Conservation (phyloP, 2,797 vertebrate genomes). For the Hirundo rustica region DNA sequence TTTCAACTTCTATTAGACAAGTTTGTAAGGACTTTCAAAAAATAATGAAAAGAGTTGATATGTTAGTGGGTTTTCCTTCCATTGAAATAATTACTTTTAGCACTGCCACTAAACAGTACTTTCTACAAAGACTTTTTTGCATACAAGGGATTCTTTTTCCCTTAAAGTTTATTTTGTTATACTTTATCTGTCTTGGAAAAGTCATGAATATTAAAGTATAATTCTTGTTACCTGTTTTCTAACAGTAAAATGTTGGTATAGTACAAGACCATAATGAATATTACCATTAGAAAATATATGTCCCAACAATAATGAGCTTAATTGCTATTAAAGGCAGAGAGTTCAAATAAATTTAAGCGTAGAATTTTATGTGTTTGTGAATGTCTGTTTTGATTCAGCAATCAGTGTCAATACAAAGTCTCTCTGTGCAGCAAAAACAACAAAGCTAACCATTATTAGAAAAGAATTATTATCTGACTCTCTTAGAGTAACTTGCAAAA, state of each 20-base stretch:
- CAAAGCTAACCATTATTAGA: not conserved
- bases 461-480: not conserved
- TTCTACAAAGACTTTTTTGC: not conserved
- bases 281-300: not conserved
- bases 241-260: not conserved
- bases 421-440: not conserved
- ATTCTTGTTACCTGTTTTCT: not conserved
- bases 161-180: not conserved
- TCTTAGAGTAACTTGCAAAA: not conserved
- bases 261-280: not conserved
- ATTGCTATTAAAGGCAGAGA: not conserved
- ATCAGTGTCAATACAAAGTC: not conserved
- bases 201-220: not conserved
- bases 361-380: not conserved
- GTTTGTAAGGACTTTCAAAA: not conserved
- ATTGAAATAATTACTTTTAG: not conserved
- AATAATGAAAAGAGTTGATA: not conserved
- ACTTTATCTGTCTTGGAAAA: not conserved
- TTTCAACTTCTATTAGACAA: not conserved
- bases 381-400: not conserved
- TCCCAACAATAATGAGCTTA: not conserved
- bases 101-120: not conserved
- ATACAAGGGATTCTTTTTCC: not conserved
- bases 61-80: not conserved
- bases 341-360: not conserved